Conservation (phyloP, 30 jellyfish, hydroid and myxozoan genomes). For the Cassiopea andromeda region DNA sequence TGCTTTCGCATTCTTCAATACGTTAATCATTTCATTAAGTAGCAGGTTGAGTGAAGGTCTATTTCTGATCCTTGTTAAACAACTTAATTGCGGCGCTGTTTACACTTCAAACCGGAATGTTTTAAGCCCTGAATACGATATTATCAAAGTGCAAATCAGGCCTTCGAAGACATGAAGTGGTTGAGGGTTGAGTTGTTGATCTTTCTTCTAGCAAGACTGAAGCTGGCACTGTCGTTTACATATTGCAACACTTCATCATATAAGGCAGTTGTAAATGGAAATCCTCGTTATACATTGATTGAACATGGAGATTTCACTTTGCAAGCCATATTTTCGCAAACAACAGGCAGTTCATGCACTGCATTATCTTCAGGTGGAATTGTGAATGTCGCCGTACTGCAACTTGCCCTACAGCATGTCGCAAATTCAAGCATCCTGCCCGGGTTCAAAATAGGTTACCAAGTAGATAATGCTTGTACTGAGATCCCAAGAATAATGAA, state of each 20-base stretch:
- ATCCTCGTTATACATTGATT: constrained; percentile 47
- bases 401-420: constrained; percentile 69
- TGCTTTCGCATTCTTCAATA: too few relatives aligned
- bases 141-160: too few relatives aligned
- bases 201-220: background rate
- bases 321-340: constrained; percentile 74
- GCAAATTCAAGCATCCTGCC: constrained; percentile 38
- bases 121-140: too few relatives aligned
- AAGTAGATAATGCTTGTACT: constrained; percentile 82
- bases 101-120: background rate
- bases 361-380: constrained; percentile 57
- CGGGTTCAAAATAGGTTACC: constrained; percentile 78
- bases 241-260: constrained; percentile 43
- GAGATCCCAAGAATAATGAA: constrained; percentile 82
- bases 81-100: background rate
- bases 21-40: too few relatives aligned
- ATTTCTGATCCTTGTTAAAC: too few relatives aligned
- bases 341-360: constrained; percentile 53
- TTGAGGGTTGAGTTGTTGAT: background rate
- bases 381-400: constrained; percentile 67
- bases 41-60: too few relatives aligned
- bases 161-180: background rate
- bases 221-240: background rate
- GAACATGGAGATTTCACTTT: constrained; percentile 81
- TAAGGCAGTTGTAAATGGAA: constrained; percentile 26